Evolutionary conservation across 2,797 vertebrate species (phyloP).

Genomic region (Masticophis lateralis): DNA sequence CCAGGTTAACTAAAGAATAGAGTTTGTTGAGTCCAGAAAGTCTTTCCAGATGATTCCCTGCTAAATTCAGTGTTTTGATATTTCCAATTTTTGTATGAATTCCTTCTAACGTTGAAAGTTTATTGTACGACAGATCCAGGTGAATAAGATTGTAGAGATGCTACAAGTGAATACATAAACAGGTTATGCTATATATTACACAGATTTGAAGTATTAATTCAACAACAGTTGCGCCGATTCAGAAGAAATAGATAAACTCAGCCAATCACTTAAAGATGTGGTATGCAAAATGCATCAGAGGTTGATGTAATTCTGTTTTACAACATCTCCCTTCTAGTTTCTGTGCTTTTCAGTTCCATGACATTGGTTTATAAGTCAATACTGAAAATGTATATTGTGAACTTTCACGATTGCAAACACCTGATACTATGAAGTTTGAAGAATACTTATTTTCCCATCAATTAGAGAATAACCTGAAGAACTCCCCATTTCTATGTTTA

Average conservation of each 20-base stretch:
- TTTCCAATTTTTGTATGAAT: slow-evolving; percentile 94
- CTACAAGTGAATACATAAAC: slow-evolving; percentile 65
- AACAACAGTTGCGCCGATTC: neutral
- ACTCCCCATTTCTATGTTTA: neutral
- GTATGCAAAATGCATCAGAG: neutral
- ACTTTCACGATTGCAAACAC: neutral
- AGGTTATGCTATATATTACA: neutral
- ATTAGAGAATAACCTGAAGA: neutral
- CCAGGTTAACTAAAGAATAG: slow-evolving; percentile 93
- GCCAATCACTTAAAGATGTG: neutral
- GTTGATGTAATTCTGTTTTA: neutral
- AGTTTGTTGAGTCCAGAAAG: slow-evolving; percentile 90
- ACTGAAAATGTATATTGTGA: neutral
- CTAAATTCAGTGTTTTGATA: slow-evolving; percentile 92
- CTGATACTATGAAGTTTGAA: neutral
- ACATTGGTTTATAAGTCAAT: neutral
- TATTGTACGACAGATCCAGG: slow-evolving; percentile 94
- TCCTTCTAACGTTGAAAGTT: slow-evolving; percentile 81
- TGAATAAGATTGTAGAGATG: slow-evolving; percentile 96
- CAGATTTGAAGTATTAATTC: neutral
- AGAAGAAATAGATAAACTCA: neutral
- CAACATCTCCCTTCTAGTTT: neutral
- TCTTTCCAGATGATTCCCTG: slow-evolving; percentile 87
- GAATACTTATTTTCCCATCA: neutral
- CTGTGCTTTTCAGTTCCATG: neutral